Base-by-base conservation (phyloP, 2,113 vertebrate species). In the Amblyopsis rosae region DNA sequence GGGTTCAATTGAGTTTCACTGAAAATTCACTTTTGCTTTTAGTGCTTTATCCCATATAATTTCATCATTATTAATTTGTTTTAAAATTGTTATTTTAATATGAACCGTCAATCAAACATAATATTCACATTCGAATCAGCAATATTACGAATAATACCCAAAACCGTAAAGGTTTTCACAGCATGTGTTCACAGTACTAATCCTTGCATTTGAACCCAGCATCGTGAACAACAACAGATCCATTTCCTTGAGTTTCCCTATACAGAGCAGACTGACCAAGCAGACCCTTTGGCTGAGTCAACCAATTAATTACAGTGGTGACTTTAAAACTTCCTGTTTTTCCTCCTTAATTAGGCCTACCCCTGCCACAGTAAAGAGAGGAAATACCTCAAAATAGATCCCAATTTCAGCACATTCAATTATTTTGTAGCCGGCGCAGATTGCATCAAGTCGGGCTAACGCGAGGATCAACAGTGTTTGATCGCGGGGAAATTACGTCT, bases 271-370 rank as follows among this genome's bases (percentile, higher is more conserved):
- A 68, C 72, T 88, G 89, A 91, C 89, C 88, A 81, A 50, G 83
- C 84, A 84, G 82, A 91, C 89, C 88, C 80, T 87, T 87, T 86
- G 85, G 86, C 89, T 82, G 84, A 77, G 83, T 70, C 87, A 32
- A 82, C 88, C 92, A 91, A 94, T 93, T 93, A 91, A 94, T 94
- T 93, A 92, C 82, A 85, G 88, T 87, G 64, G 49, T 84, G 91
- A 91, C 89, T 92, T 88, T 90, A 92, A 92, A 86, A 91, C 91
- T 93, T 94, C 93, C 93, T 93, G 93, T 93, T 93, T 93, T 90
- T 82, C 88, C 79, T 86, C 81, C 77, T 93, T 92, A 93, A 93
- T 93, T 91, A 92, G 86, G 87, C 88, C 90, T 91, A 51, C 77
- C 73, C 59, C 73, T 1, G 80, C 76, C 60, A 53, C 85, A 79